Evolutionary conservation across 2,113 vertebrate genomes (phyloP).

Genomic region (Prochilodus magdalenae): DNA sequence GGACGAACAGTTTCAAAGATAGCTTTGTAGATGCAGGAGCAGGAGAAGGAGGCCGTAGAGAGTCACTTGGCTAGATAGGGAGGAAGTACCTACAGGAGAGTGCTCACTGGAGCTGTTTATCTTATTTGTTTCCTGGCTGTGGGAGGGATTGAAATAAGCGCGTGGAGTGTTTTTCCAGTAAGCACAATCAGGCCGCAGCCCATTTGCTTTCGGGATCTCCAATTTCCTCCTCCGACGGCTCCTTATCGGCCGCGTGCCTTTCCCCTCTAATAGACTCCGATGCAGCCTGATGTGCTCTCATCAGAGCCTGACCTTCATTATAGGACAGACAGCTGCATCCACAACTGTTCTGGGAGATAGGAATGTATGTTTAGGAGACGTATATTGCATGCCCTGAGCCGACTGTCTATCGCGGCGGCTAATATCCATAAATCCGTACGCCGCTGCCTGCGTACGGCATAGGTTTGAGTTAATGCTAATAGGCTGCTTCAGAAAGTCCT

Average conservation of each 20-base stretch:
- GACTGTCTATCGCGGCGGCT: constrained; percentile 8
- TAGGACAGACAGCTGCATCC: constrained; percentile 25
- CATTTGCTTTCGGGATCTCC: constrained; percentile 40
- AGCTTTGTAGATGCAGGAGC: constrained; percentile 7
- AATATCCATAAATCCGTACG: background rate
- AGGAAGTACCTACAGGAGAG: constrained; percentile 27
- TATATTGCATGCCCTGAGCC: background rate
- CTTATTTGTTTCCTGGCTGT: constrained; percentile 39
- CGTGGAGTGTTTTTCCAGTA: constrained; percentile 34
- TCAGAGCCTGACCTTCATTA: constrained; percentile 50
- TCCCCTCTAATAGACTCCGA: constrained; percentile 41
- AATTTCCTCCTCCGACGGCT: constrained; percentile 14
- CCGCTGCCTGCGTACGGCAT: background rate
- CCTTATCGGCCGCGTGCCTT: constrained; percentile 33
- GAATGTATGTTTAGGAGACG: constrained; percentile 33
- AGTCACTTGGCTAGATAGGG: constrained; percentile 29
- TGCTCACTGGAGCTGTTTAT: constrained; percentile 42
- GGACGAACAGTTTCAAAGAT: constrained; percentile 37
- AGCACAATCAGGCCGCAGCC: constrained; percentile 45
- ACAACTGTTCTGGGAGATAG: constrained; percentile 12
- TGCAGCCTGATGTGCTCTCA: constrained; percentile 43
- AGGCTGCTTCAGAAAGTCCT: background rate
- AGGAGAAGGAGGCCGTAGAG: constrained; percentile 10
- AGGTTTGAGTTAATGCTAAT: constrained; percentile 8
- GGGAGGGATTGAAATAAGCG: constrained; percentile 46